A percentile compares a stretch with the other conserved stretches of the same genome.
Conservation (phyloP, 2,797 vertebrate species). For the Pristis pectinata region DNA sequence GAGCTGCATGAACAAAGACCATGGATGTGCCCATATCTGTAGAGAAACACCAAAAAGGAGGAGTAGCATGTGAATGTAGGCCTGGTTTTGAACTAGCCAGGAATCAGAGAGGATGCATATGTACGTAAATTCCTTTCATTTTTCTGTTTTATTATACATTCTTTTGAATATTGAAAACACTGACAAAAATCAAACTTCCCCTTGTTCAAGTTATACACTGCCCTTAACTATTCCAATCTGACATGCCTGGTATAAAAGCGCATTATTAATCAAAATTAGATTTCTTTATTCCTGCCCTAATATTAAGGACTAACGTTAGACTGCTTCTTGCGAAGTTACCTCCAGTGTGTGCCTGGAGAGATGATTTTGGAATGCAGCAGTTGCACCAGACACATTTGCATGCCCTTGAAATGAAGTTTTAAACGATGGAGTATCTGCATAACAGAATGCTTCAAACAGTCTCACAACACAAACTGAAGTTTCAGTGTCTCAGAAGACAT, state of each 20-base stretch:
- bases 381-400: not conserved
- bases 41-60: conserved; percentile 86
- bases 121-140: conserved; percentile 61
- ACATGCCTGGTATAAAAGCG: not conserved
- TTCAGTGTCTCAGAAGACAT: not conserved
- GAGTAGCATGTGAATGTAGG: conserved; percentile 86
- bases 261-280: not conserved
- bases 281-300: not conserved
- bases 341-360: too few relatives aligned
- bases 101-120: conserved; percentile 86
- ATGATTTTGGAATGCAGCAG: not conserved
- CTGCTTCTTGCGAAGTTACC: too few relatives aligned
- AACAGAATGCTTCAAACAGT: not conserved
- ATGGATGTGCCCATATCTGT: conserved; percentile 94
- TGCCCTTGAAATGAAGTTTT: not conserved
- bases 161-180: not conserved
- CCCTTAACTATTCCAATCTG: too few relatives aligned
- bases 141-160: conserved; percentile 10
- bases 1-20: conserved; percentile 98
- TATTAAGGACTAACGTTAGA: not conserved
- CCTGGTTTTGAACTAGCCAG: conserved; percentile 90
- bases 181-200: not conserved
- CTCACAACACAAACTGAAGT: not conserved
- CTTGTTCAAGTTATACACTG: too few relatives aligned
- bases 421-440: not conserved